Base-by-base conservation (phyloP, 2,888 invertebrate species). In the Plagiodera versicolora region DNA sequence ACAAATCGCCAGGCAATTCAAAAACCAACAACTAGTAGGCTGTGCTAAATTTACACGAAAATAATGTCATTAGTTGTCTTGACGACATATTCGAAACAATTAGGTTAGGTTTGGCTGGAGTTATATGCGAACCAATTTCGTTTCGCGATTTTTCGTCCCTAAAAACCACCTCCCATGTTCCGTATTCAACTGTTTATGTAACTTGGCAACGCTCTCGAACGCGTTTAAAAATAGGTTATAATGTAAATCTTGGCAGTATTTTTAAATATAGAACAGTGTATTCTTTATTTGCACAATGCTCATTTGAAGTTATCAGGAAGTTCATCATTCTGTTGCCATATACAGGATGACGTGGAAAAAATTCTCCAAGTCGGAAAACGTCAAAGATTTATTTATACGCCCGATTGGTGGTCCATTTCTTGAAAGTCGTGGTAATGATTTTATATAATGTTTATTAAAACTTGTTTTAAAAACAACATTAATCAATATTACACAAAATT, bases 401-500 rank as follows among this genome's bases (percentile, higher is more conserved):
- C 3, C n/a, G n/a, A n/a, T 49, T 47, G 14, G 9, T 17, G 19
- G 11, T 30, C 28, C 6, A 24, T 39, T 28, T 28, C 30, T 24
- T 24, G 24, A 24, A 24, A 5, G 6, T 24, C 14, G 3, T 39
- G 2, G 8, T 50, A 35, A 17, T 57, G 51, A 17, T 60, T 65
- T 63, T 56, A 56, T 60, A 66, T 65, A 65, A 67, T 63, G 60
- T 67, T 61, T 61, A 67, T 62, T 67, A 51, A 65, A 61, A 67
- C 62, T 62, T 63, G 64, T 65, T 65, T 69, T 69, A 66, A 69
- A 72, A 71, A 70, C 72, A 72, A 71, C 69, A 69, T 70, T 67
- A 72, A 69, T 70, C 67, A 72, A 70, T 70, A 71, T 71, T 69
- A 70, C 65, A 65, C 65, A 60, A 65, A 64, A 74, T 69, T 70